Evolutionary conservation across 2,888 invertebrate species (phyloP).

Genomic region (Acanthopleura granulata): DNA sequence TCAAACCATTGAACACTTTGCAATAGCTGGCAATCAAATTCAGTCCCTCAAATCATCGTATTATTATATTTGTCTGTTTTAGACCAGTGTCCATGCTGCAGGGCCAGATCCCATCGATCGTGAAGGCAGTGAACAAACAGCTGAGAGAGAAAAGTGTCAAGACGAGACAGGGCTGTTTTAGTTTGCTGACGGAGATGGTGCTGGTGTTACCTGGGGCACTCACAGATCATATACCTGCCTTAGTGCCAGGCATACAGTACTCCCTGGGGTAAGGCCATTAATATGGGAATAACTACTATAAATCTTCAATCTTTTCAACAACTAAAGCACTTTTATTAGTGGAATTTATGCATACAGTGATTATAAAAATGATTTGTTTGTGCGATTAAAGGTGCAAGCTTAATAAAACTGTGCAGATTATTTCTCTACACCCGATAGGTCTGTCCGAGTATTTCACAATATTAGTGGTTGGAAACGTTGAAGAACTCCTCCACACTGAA

Average conservation of each 20-base stretch:
- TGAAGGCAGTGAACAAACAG: slow-evolving; percentile 89
- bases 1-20: too few species aligned
- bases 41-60: too few species aligned
- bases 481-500: too few species aligned
- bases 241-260: slow-evolving; percentile 91
- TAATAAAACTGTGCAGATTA: too few species aligned
- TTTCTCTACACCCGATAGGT: too few species aligned
- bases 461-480: not conserved
- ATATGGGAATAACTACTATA: not conserved
- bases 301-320: too few species aligned
- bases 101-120: slow-evolving; percentile 80
- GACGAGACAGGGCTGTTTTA: slow-evolving; percentile 88
- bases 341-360: too few species aligned
- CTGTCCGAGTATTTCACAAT: not conserved
- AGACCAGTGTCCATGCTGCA: slow-evolving; percentile 68
- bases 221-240: slow-evolving; percentile 83
- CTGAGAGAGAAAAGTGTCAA: slow-evolving; percentile 75
- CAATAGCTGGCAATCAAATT: too few species aligned
- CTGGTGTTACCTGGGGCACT: slow-evolving; percentile 90
- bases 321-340: too few species aligned
- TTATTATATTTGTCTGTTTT: too few species aligned
- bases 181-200: slow-evolving; percentile 90
- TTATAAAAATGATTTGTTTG: too few species aligned
- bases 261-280: slow-evolving; percentile 74
- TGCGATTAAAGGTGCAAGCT: too few species aligned